Base-by-base conservation (phyloP, 2,888 invertebrate species). In the Helleia helle region DNA sequence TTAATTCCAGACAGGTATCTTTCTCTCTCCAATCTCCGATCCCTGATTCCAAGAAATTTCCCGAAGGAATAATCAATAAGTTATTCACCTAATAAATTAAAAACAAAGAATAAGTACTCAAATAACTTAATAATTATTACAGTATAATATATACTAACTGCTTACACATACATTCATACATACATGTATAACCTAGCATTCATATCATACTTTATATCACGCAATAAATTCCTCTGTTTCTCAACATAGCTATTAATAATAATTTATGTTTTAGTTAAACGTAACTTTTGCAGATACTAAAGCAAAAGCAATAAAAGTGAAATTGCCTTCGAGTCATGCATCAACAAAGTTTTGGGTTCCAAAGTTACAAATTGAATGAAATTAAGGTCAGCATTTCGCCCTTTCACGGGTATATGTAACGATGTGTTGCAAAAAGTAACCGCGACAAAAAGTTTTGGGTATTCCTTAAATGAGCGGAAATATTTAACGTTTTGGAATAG, bases 311-410 rank as follows among this genome's bases (percentile, higher is more conserved):
- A 79, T 80, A 77, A 79, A 80, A 79, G 68, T 73, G 73, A 68
- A 77, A 79, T 80, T 79, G 79, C 71, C 68, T 67, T 68, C 59
- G 66, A 76, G 66, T 77, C 74, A 75, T 79, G 71, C 74, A 73
- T 80, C 75, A 79, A 65, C 58, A 68, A 80, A 80, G 74, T 81
- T 80, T 80, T 63, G 79, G 79, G 80, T 71, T 63, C 62, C 62
- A 64, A 70, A 76, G 73, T 75, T 73, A 64, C 74, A 76, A 80
- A 81, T 79, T 77, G 77, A 80, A 81, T 79, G 70, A 77, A 79
- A 80, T 79, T 75, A 73, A 71, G 74, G 72, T 57, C 63, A 61
- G 59, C 54, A 60, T 62, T 62, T 59, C 54, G 59, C 53, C 53
- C 59, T 47, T 39, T 31, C 31, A n/a, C 24, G 22, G 13, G 22